Percentiles rank a stretch among this genome's conserved stretches.
These are phyloP conservation scores for Euura saliciscinereae DNA, from an alignment of 1,140 invertebrate species.

Conservation along the genomic window DNA sequence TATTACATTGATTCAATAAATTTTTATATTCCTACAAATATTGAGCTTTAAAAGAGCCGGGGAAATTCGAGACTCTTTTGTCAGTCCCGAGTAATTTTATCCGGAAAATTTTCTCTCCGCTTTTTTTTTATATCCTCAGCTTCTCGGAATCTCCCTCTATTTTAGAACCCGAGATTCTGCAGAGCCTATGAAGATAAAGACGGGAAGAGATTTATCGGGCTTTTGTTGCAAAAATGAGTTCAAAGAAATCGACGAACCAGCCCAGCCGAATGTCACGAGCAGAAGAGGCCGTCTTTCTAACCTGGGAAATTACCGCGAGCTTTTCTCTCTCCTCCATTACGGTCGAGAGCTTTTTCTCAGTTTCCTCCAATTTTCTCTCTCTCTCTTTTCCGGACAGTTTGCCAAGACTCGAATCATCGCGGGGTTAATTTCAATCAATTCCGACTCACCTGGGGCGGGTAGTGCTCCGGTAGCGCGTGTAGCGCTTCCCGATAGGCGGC, in stretches of 20 bases:
- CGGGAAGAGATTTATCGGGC: background rate
- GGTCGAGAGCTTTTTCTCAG: background rate
- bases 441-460: conserved; percentile 75
- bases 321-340: too few species aligned
- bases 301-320: background rate
- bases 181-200: background rate
- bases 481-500: conserved; percentile 88
- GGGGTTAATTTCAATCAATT: conserved; percentile 8
- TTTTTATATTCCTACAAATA: too few species aligned
- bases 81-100: too few species aligned
- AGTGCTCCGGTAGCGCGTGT: conserved; percentile 78
- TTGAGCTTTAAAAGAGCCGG: too few species aligned
- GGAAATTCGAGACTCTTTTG: too few species aligned
- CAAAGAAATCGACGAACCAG: background rate
- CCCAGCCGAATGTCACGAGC: background rate
- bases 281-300: background rate
- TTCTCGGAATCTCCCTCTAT: conserved; percentile 9
- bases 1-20: too few species aligned
- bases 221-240: background rate
- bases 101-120: background rate
- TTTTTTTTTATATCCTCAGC: background rate
- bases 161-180: too few species aligned
- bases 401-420: background rate
- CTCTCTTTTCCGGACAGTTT: background rate
- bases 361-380: conserved; percentile 20